Conservation (phyloP, 2,113 vertebrate species). For the Aegotheles bennettii region DNA sequence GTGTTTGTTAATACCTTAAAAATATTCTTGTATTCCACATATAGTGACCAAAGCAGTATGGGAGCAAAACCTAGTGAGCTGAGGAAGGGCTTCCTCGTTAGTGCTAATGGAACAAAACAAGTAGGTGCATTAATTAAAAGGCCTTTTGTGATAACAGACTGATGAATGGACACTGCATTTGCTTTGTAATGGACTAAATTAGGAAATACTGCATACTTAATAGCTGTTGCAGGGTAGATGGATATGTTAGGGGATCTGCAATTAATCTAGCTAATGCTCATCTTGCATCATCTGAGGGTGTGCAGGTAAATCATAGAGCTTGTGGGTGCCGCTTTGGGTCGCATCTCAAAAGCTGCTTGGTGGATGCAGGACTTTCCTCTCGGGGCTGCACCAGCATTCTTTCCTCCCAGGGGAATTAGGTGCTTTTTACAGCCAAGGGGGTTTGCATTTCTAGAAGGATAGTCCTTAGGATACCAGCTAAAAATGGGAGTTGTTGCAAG, state of each 20-base stretch:
- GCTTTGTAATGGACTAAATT: not conserved
- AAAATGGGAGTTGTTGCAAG: not conserved
- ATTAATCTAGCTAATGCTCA: not conserved
- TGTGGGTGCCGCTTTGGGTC: not conserved
- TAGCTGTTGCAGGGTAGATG: not conserved
- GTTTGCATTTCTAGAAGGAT: not conserved
- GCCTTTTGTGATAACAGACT: not conserved
- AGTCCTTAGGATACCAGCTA: not conserved
- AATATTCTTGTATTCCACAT: not conserved
- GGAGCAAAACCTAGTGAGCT: not conserved
- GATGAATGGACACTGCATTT: not conserved
- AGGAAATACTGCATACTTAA: not conserved
- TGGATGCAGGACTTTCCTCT: not conserved
- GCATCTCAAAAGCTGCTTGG: rapidly evolving
- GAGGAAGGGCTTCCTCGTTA: not conserved
- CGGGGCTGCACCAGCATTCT: not conserved
- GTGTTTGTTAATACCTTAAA: not conserved
- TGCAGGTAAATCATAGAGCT: rapidly evolving
- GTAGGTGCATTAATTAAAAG: not conserved
- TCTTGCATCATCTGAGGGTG: not conserved
- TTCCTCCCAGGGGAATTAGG: not conserved
- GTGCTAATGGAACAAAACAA: not conserved
- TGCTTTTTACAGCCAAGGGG: not conserved
- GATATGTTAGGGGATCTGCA: not conserved
- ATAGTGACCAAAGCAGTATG: not conserved